These are phyloP conservation scores for Slavum lentiscoides DNA, from an alignment of 2,888 invertebrate species.

Conservation along the genomic window DNA sequence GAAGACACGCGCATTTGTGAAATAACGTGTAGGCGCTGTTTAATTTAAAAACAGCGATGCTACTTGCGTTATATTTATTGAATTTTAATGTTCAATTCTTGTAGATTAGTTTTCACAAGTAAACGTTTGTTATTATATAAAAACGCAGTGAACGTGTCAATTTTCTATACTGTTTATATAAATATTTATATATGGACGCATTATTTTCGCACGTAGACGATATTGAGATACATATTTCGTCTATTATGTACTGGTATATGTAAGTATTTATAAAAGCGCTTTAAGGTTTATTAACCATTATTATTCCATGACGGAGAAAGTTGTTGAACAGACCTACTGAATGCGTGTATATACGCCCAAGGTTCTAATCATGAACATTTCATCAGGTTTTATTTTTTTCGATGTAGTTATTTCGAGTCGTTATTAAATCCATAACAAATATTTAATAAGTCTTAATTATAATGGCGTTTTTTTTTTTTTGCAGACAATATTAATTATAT, in stretches of 20 bases:
- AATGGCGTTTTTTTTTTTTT: background rate
- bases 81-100: no score
- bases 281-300: conserved; percentile 42
- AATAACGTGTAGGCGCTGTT: no score
- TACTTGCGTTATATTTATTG: no score
- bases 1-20: no score
- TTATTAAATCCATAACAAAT: conserved; percentile 43
- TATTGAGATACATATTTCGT: conserved; percentile 12
- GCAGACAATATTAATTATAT: conserved; percentile 6
- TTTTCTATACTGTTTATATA: background rate
- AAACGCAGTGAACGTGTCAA: no score
- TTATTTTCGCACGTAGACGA: conserved; percentile 4
- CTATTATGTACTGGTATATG: background rate
- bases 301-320: conserved; percentile 41
- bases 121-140: no score
- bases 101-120: no score
- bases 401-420: conserved; percentile 25
- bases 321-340: conserved; percentile 9
- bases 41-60: no score
- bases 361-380: conserved; percentile 42
- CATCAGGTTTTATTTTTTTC: conserved; percentile 12
- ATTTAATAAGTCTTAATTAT: conserved; percentile 37
- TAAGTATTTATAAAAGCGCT: conserved; percentile 21
- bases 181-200: background rate
- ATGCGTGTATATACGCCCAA: conserved; percentile 13